A percentile compares a stretch with the other conserved stretches of the same genome.
phyloP scores from a whole-genome alignment of 35 echinoderm and acorn worm genomes.

The Holothuria glaberrima region DNA sequence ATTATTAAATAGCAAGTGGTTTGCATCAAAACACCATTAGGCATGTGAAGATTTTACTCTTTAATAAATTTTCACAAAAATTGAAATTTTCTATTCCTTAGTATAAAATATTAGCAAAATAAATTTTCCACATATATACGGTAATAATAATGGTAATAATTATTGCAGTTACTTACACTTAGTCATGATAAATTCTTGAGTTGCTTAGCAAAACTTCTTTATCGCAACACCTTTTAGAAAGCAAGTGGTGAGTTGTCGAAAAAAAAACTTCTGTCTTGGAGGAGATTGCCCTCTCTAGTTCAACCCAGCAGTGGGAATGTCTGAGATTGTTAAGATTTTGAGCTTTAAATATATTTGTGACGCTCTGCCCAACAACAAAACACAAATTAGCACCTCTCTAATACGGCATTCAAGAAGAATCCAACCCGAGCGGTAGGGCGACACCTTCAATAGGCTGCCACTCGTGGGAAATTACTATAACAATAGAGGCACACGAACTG shows the following conservation, averaged over 20 bases:
- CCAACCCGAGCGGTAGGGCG: no score
- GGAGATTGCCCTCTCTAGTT: no score
- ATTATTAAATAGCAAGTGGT: no score
- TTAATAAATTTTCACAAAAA: no score
- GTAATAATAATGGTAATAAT: no score
- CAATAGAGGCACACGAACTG: slow-evolving; percentile 30
- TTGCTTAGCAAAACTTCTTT: background rate
- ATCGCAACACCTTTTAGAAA: background rate
- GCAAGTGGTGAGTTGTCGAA: background rate
- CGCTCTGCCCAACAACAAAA: background rate
- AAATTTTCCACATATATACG: no score
- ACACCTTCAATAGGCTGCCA: slow-evolving; percentile 27
- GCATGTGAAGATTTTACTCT: no score
- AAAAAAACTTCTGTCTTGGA: background rate
- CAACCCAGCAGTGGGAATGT: slow-evolving; percentile 4
- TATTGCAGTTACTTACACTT: slow-evolving; percentile 10
- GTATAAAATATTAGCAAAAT: no score
- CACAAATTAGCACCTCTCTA: background rate
- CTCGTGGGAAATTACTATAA: slow-evolving; percentile 49
- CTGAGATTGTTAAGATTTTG: background rate
- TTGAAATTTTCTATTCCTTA: no score
- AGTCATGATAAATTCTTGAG: background rate
- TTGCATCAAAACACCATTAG: no score
- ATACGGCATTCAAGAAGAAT: background rate
- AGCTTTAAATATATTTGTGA: slow-evolving; percentile 28